Evolutionary conservation across 2,888 invertebrate genomes (phyloP).

Genomic region (Drosophila flavopinicola): DNA sequence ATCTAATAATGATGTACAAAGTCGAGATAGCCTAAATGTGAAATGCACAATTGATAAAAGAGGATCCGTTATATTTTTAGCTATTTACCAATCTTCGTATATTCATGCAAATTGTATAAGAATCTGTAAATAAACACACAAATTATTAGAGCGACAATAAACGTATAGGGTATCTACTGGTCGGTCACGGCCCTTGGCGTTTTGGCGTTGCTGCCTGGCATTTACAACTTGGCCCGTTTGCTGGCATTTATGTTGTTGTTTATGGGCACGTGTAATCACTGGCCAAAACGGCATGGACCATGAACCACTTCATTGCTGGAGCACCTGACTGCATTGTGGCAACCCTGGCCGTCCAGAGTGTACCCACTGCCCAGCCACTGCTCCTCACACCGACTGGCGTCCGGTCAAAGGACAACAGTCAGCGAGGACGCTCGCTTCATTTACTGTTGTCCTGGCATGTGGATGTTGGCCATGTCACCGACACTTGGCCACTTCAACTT

Average conservation of each 20-base stretch:
- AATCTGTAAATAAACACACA: too few relatives aligned
- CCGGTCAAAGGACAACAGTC: conserved; percentile 21
- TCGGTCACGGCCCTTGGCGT: background rate
- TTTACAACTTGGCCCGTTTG: conserved; percentile 41
- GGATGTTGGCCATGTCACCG: conserved; percentile 36
- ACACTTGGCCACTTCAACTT: conserved; percentile 47
- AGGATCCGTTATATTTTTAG: too few relatives aligned
- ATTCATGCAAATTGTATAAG: too few relatives aligned
- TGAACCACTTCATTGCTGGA: conserved; percentile 63
- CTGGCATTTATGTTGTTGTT: conserved; percentile 60
- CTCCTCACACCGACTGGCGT: conserved; percentile 5
- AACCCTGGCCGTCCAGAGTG: conserved; percentile 4
- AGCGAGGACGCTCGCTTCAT: conserved; percentile 48
- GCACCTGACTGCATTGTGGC: conserved; percentile 14
- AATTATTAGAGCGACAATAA: too few relatives aligned
- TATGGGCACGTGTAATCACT: conserved; percentile 74
- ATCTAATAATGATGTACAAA: too few relatives aligned
- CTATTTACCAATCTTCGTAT: too few relatives aligned
- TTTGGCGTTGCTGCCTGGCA: conserved; percentile 32
- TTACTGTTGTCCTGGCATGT: conserved; percentile 51
- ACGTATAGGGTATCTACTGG: background rate
- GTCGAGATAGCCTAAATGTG: too few relatives aligned
- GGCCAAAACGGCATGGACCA: conserved; percentile 49
- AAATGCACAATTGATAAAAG: too few relatives aligned
- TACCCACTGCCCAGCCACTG: background rate